These are phyloP conservation scores for Eupithecia exiguata DNA, from an alignment of 2,888 invertebrate species.

Conservation along the genomic window DNA sequence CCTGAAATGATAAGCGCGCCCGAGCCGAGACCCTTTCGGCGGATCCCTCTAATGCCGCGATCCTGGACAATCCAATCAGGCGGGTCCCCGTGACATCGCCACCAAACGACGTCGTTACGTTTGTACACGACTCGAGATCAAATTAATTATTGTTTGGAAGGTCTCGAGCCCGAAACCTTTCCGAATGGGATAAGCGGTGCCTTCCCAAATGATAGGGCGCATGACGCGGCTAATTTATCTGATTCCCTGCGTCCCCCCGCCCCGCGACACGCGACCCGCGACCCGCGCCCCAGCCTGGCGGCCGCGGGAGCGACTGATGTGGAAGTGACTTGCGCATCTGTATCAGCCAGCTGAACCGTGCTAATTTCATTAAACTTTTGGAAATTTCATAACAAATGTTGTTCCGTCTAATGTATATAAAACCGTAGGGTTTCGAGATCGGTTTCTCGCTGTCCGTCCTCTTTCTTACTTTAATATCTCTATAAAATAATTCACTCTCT, in stretches of 20 bases:
- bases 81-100: conserved; percentile 41
- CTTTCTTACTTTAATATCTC: no score
- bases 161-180: conserved; percentile 42
- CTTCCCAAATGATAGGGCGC: conserved; percentile 45
- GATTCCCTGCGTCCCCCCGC: conserved; percentile 36
- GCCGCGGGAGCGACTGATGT: neutral
- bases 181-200: conserved; percentile 53
- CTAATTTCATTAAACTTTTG: conserved; percentile 16
- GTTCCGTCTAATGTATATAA: neutral
- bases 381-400: conserved; percentile 15
- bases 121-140: conserved; percentile 50
- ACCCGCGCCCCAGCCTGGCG: neutral
- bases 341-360: conserved; percentile 10
- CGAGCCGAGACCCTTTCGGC: conserved; percentile 43
- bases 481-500: no score
- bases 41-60: conserved; percentile 31
- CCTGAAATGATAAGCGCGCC: conserved; percentile 35
- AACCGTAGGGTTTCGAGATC: no score
- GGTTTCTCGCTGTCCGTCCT: no score
- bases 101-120: conserved; percentile 51
- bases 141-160: conserved; percentile 65
- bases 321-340: conserved; percentile 4
- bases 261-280: conserved; percentile 16
- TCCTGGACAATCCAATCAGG: conserved; percentile 57
- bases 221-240: conserved; percentile 52